Conservation (phyloP, 2,888 invertebrate species). For the Drosophila atripex region DNA sequence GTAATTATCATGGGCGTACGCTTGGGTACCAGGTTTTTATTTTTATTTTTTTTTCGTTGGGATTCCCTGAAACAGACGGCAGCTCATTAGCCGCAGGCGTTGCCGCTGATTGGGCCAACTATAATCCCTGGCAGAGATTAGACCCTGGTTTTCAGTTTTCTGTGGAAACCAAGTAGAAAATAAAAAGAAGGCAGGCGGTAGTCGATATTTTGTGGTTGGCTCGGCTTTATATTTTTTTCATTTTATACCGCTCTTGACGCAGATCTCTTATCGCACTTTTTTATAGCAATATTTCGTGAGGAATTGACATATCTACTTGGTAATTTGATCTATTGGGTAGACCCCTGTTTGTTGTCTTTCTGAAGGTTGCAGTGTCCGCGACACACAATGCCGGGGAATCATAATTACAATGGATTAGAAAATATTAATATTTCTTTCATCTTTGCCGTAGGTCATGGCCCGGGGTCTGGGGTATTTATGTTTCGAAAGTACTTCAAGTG, state of each 20-base stretch:
- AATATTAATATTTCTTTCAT: constrained; percentile 69
- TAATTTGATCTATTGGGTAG: constrained; percentile 69
- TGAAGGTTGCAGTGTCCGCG: constrained; percentile 67
- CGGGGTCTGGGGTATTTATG: constrained; percentile 4
- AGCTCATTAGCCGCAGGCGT: constrained; percentile 79
- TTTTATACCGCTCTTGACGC: constrained; percentile 45
- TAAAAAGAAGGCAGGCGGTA: constrained; percentile 39
- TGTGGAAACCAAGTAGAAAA: constrained; percentile 41
- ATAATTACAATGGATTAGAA: constrained; percentile 79
- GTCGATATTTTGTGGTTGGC: constrained; percentile 56
- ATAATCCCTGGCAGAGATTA: constrained; percentile 66
- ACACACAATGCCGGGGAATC: constrained; percentile 71
- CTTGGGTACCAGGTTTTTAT: constrained; percentile 17
- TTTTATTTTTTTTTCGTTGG: constrained; percentile 11
- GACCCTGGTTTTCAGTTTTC: constrained; percentile 57
- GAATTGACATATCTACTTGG: constrained; percentile 77
- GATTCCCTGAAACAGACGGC: constrained; percentile 54
- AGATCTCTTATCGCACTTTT: constrained; percentile 68
- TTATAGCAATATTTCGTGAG: constrained; percentile 44
- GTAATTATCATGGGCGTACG: constrained; percentile 70
- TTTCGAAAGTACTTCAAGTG: constrained; percentile 50
- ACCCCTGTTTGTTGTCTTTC: constrained; percentile 46
- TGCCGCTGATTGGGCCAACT: constrained; percentile 79
- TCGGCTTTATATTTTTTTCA: constrained; percentile 7
- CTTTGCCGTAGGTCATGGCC: constrained; percentile 57